phyloP scores from a whole-genome alignment of 2,113 vertebrate genomes.

The Recurvirostra avosetta region DNA sequence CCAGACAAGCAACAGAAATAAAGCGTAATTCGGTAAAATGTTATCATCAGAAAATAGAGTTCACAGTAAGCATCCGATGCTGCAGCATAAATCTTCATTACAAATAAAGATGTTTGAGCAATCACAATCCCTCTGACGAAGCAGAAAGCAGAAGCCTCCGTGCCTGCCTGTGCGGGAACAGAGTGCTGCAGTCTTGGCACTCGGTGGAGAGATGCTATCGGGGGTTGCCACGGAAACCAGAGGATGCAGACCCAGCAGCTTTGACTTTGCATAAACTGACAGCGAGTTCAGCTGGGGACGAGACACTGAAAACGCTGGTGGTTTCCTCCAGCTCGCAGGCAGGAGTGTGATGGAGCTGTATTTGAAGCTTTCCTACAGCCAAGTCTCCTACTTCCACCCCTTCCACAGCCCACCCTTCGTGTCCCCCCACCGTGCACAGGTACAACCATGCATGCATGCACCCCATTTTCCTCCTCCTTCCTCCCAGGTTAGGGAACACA shows the following conservation, averaged over 20 bases:
- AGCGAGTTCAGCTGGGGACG: not conserved
- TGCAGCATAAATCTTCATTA: not conserved
- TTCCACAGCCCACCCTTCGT: not conserved
- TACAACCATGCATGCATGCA: fast-evolving
- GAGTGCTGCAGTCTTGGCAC: constrained; percentile 39
- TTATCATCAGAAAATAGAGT: not conserved
- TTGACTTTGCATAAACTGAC: not conserved
- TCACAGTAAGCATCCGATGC: not conserved
- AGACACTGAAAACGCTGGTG: not conserved
- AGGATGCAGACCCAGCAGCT: constrained; percentile 43
- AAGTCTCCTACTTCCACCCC: not conserved
- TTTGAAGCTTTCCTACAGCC: not conserved
- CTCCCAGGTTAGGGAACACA: not conserved
- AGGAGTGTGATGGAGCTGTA: not conserved
- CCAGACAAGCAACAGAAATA: not conserved
- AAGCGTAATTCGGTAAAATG: not conserved
- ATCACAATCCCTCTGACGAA: not conserved
- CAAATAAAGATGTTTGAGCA: not conserved
- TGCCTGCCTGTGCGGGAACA: not conserved
- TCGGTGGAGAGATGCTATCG: not conserved
- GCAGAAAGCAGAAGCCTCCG: not conserved
- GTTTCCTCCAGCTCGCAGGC: not conserved
- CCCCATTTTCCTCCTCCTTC: not conserved
- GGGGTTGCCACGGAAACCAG: constrained; percentile 3
- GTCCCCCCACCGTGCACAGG: fast-evolving